These are phyloP conservation scores for Poeciliopsis gracilis DNA, from an alignment of 2,797 vertebrate genomes.

Conservation along the genomic window DNA sequence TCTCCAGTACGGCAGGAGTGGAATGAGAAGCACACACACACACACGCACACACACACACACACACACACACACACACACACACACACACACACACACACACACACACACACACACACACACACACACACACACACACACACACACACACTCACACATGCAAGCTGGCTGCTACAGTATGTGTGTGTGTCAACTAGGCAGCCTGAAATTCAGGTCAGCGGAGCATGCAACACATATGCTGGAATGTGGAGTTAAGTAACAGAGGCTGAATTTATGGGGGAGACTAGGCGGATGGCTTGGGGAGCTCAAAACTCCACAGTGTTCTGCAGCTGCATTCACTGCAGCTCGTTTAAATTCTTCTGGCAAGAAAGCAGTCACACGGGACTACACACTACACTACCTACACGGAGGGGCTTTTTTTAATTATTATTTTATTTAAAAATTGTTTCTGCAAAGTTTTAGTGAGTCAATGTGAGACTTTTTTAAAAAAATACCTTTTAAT, in stretches of 20 bases:
- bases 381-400: background rate
- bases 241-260: constrained; percentile 77
- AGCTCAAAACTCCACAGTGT: constrained; percentile 39
- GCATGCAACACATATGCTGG: constrained; percentile 62
- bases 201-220: constrained; percentile 77
- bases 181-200: constrained; percentile 59
- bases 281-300: constrained; percentile 17
- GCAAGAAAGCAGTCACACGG: background rate
- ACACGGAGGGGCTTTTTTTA: background rate
- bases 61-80: background rate
- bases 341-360: constrained; percentile 13
- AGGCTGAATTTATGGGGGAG: constrained; percentile 31
- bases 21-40: constrained; percentile 24
- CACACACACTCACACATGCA: background rate
- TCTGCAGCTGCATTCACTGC: background rate
- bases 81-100: background rate
- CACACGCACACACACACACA: fast-evolving
- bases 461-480: background rate
- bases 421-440: background rate
- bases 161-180: constrained; percentile 40
- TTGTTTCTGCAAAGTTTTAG: background rate
- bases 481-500: background rate
- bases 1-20: constrained; percentile 46
- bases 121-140: background rate
- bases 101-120: background rate